Evolutionary conservation across 2,888 invertebrate genomes (phyloP).

Genomic region (Apantesis nais): DNA sequence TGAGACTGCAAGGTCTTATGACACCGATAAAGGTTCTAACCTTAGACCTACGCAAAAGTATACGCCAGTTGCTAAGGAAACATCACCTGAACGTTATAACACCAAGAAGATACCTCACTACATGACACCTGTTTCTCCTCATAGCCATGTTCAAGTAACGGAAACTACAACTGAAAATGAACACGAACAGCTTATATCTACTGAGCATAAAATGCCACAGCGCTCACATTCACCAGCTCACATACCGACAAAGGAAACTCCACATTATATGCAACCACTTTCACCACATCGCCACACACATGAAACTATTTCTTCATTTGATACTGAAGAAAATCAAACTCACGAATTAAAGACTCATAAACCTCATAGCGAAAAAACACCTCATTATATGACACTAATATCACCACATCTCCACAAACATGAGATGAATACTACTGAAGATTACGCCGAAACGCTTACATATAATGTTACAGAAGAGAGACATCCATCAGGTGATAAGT

Average conservation of each 20-base stretch:
- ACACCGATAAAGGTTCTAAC: conserved; percentile 14
- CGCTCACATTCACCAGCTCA: conserved; percentile 18
- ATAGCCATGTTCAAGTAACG: conserved; percentile 13
- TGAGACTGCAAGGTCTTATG: conserved; percentile 9
- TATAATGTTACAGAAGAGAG: conserved; percentile 33
- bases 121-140: conserved; percentile 13
- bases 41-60: conserved; percentile 6
- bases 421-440: conserved; percentile 32
- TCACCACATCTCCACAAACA: conserved; percentile 38
- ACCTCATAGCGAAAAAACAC: conserved; percentile 22
- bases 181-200: conserved; percentile 1
- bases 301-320: conserved; percentile 9
- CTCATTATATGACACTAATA: conserved; percentile 32
- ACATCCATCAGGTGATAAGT: conserved; percentile 14
- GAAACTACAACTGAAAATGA: conserved; percentile 9
- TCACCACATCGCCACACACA: conserved; percentile 17
- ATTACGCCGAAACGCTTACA: conserved; percentile 33
- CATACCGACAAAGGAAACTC: conserved; percentile 9
- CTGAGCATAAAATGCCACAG: background rate
- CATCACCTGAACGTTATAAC: background rate
- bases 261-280: conserved; percentile 22
- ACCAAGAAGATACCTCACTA: conserved; percentile 12
- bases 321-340: conserved; percentile 9
- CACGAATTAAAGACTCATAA: conserved; percentile 14
- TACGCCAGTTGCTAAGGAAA: background rate